These are phyloP conservation scores for Petrolisthes manimaculis DNA, from an alignment of 2,888 invertebrate genomes.

Conservation along the genomic window DNA sequence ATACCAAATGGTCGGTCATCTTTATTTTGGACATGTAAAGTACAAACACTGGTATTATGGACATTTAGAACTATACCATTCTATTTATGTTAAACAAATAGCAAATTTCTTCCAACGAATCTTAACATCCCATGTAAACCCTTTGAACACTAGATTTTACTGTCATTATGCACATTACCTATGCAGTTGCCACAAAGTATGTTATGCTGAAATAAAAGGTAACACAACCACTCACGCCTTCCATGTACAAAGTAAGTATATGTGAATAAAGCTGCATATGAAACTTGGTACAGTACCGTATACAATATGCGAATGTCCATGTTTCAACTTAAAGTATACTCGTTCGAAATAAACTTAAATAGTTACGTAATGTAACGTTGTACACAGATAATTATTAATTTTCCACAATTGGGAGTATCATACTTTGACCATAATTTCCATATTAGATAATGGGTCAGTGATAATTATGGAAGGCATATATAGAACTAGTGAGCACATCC, in stretches of 20 bases:
- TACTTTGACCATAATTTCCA: neutral
- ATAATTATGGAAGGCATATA: neutral
- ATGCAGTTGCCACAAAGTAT: conserved; percentile 34
- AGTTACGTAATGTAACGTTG: too few species aligned
- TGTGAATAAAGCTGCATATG: conserved; percentile 2
- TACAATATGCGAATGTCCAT: neutral
- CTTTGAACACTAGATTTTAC: conserved; percentile 37
- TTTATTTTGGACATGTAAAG: conserved; percentile 39
- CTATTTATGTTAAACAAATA: conserved; percentile 35
- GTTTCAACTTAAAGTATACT: neutral
- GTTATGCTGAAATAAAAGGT: conserved; percentile 11
- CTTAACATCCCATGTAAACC: conserved; percentile 15
- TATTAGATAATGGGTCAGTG: neutral
- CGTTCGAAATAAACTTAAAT: neutral
- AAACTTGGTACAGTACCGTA: conserved; percentile 29
- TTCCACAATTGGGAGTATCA: too few species aligned
- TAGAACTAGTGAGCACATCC: conserved; percentile 1
- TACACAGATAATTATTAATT: too few species aligned
- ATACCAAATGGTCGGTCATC: conserved; percentile 49
- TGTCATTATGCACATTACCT: conserved; percentile 44
- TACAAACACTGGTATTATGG: conserved; percentile 42
- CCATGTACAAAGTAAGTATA: conserved; percentile 40
- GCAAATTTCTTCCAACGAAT: conserved; percentile 34
- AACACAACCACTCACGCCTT: conserved; percentile 53
- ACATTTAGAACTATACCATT: conserved; percentile 43